Conservation (phyloP, 1,140 invertebrate species). For the Drosophila malerkotliana region DNA sequence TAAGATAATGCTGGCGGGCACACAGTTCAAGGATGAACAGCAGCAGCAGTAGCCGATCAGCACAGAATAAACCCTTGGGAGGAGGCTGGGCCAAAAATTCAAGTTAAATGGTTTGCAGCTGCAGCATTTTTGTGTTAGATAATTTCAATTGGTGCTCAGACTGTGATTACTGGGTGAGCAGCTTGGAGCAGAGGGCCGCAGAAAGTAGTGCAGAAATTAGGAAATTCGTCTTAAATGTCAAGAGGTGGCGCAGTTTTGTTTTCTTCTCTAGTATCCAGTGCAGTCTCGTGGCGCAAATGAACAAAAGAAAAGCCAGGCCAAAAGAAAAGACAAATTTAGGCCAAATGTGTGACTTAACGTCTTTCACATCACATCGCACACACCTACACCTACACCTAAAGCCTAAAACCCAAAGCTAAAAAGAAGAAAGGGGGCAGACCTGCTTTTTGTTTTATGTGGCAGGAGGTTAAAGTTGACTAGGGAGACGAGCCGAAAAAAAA, state of each 20-base stretch:
- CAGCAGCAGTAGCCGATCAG: slow-evolving; percentile 27
- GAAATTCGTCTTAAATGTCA: slow-evolving; percentile 76
- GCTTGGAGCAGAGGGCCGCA: slow-evolving; percentile 48
- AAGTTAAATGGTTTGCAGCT: slow-evolving; percentile 51
- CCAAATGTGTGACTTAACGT: slow-evolving; percentile 82
- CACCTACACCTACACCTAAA: slow-evolving; percentile 25
- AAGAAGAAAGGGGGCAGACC: slow-evolving; percentile 45
- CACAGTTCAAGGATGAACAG: slow-evolving; percentile 71
- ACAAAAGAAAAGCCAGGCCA: slow-evolving; percentile 65
- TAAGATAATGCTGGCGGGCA: slow-evolving; percentile 41
- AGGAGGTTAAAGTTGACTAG: slow-evolving; percentile 77
- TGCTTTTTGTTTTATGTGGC: slow-evolving; percentile 70
- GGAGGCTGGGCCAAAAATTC: slow-evolving; percentile 18
- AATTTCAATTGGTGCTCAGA: slow-evolving; percentile 52
- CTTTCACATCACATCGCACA: slow-evolving; percentile 67
- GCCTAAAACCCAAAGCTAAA: not conserved
- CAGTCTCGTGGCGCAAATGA: slow-evolving; percentile 72
- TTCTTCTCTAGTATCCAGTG: slow-evolving; percentile 38
- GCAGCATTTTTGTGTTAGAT: slow-evolving; percentile 65
- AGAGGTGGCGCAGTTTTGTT: slow-evolving; percentile 72
- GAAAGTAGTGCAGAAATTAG: slow-evolving; percentile 74
- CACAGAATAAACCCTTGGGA: slow-evolving; percentile 54
- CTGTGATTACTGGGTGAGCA: slow-evolving; percentile 45
- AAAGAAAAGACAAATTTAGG: slow-evolving; percentile 79
- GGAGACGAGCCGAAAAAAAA: slow-evolving; percentile 50